These are phyloP conservation scores for Drosophila simulans DNA, from an alignment of 1,140 invertebrate species.

Conservation along the genomic window DNA sequence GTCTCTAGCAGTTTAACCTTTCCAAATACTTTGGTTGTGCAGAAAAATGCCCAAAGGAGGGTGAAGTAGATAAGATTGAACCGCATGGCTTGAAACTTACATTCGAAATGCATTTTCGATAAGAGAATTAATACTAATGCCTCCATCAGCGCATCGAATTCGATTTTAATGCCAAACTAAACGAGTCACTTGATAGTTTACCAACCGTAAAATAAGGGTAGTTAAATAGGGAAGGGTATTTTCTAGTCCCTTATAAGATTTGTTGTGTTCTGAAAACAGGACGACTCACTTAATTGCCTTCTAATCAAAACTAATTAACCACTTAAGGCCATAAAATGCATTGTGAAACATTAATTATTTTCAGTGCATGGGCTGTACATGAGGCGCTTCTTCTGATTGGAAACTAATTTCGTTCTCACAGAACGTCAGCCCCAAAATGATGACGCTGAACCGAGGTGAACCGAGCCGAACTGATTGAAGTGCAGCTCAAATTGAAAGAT, in stretches of 20 bases:
- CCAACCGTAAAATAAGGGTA: not conserved
- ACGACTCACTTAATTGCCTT: too few species aligned
- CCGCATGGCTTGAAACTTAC: slow-evolving; percentile 12
- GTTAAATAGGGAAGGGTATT: not conserved
- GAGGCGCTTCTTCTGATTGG: slow-evolving; percentile 14
- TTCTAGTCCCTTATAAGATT: not conserved
- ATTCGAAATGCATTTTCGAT: slow-evolving; percentile 6
- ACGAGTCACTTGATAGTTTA: not conserved
- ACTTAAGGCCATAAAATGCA: not conserved
- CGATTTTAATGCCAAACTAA: not conserved
- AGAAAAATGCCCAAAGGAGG: not conserved
- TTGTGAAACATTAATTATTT: slow-evolving; percentile 1
- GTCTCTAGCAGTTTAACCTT: too few species aligned
- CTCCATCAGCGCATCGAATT: not conserved
- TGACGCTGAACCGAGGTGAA: slow-evolving; percentile 49
- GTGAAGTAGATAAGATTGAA: not conserved
- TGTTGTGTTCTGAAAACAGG: too few species aligned
- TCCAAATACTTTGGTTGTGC: not conserved
- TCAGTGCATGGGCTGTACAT: not conserved
- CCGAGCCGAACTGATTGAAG: slow-evolving; percentile 42
- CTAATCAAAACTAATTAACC: not conserved
- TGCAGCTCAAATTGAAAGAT: slow-evolving; percentile 61
- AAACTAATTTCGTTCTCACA: slow-evolving; percentile 71
- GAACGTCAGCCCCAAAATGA: slow-evolving; percentile 58
- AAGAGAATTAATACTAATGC: not conserved